A percentile compares a stretch with the other conserved stretches of the same genome.
Evolutionary conservation across 2,797 vertebrate genomes (phyloP).

Genomic region (Microctenopoma lineatum): DNA sequence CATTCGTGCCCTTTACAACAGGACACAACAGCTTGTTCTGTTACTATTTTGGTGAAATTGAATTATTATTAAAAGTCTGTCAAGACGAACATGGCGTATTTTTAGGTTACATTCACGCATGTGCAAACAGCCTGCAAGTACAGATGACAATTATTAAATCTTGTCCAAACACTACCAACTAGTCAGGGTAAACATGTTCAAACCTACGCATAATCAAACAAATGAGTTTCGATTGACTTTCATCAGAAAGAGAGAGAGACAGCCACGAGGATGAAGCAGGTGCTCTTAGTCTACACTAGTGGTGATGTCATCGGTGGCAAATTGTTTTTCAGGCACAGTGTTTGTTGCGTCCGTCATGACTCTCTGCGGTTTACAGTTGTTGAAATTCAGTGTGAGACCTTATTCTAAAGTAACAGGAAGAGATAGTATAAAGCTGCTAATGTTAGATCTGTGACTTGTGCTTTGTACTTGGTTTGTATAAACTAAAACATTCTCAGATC

Average conservation of each 20-base stretch:
- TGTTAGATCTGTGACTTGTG: conserved; percentile 28
- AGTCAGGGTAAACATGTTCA: conserved; percentile 35
- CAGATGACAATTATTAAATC: conserved; percentile 9
- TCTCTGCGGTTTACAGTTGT: conserved; percentile 20
- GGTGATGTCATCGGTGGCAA: conserved; percentile 62
- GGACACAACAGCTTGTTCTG: conserved; percentile 28
- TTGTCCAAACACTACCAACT: conserved; percentile 10
- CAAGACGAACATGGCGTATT: background rate
- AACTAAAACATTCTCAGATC: background rate
- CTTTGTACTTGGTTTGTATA: conserved; percentile 4
- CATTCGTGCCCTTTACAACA: conserved; percentile 47
- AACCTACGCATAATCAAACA: conserved; percentile 58
- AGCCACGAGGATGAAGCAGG: conserved; percentile 30
- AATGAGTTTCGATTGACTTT: conserved; percentile 63
- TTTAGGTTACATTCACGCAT: conserved; percentile 1
- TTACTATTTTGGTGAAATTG: conserved; percentile 26
- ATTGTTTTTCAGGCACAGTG: conserved; percentile 38
- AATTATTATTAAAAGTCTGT: conserved; percentile 24
- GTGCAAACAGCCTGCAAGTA: conserved; percentile 20
- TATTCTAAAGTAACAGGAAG: conserved; percentile 22
- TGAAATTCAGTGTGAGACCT: conserved; percentile 18
- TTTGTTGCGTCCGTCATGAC: conserved; percentile 23
- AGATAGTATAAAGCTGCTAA: conserved; percentile 1
- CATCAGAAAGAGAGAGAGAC: background rate
- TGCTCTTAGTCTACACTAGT: conserved; percentile 37